A percentile compares a stretch with the other conserved stretches of the same genome.
These are phyloP conservation scores for Elaphurus davidianus DNA, from an alignment of 2,113 vertebrate species.

Conservation along the genomic window DNA sequence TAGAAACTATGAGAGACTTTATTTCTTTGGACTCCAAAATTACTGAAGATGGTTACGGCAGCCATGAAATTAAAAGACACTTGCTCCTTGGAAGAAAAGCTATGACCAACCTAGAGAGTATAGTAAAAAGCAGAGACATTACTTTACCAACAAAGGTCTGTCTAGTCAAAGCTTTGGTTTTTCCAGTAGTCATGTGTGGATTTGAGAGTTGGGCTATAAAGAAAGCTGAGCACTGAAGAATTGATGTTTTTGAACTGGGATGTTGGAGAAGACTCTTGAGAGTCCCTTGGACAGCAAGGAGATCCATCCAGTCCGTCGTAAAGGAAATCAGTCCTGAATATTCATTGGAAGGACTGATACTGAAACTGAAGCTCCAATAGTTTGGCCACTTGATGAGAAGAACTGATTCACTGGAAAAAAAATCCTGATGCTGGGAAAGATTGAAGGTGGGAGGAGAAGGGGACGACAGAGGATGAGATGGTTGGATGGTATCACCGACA, in stretches of 20 bases:
- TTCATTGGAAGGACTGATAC: neutral
- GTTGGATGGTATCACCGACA: neutral
- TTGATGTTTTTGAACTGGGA: neutral
- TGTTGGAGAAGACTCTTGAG: neutral
- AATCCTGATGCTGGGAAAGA: neutral
- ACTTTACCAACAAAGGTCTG: neutral
- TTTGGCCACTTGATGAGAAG: neutral
- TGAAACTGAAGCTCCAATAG: neutral
- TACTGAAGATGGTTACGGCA: neutral
- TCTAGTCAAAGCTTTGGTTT: neutral
- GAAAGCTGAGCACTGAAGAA: neutral
- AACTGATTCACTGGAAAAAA: neutral
- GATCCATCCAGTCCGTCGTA: fast-evolving
- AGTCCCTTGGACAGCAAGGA: neutral
- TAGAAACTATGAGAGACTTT: neutral
- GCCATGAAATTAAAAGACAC: neutral
- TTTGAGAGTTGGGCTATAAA: neutral
- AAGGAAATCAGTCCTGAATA: neutral
- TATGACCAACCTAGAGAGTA: neutral
- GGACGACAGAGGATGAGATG: neutral
- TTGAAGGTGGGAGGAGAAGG: neutral
- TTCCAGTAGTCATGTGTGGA: neutral
- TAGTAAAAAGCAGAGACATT: neutral
- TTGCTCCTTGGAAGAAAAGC: neutral
- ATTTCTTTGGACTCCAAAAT: neutral